These are phyloP conservation scores for Drosophila parthenogenetica DNA, from an alignment of 2,888 invertebrate genomes.

Conservation along the genomic window DNA sequence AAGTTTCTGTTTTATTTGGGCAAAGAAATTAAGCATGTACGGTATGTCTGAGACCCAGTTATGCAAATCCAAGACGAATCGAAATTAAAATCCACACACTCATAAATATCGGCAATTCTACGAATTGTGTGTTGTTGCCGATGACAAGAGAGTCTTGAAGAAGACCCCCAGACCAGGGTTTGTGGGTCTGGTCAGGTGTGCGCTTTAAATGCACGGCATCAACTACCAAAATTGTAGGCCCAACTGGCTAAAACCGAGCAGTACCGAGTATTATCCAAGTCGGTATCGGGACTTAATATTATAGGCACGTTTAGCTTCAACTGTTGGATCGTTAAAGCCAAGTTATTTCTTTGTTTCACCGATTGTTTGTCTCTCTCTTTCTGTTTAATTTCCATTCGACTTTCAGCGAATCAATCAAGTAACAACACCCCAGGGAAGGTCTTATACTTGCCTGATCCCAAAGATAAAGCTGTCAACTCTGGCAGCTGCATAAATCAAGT, in stretches of 20 bases:
- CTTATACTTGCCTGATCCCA: slow-evolving; percentile 67
- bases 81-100: slow-evolving; percentile 40
- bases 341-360: slow-evolving; percentile 55
- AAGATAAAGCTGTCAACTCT: slow-evolving; percentile 65
- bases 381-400: slow-evolving; percentile 68
- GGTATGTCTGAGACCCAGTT: slow-evolving; percentile 82
- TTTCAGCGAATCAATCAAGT: slow-evolving; percentile 68
- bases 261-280: slow-evolving; percentile 48
- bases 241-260: slow-evolving; percentile 38
- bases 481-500: slow-evolving; percentile 68
- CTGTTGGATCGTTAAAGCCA: slow-evolving; percentile 70
- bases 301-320: slow-evolving; percentile 55
- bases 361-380: slow-evolving; percentile 10
- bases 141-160: slow-evolving; percentile 16
- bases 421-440: slow-evolving; percentile 52
- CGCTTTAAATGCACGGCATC: slow-evolving; percentile 72
- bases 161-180: slow-evolving; percentile 37
- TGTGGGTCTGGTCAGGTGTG: slow-evolving; percentile 60
- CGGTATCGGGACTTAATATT: slow-evolving; percentile 44
- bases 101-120: slow-evolving; percentile 79
- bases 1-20: slow-evolving; percentile 54
- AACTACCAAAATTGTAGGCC: slow-evolving; percentile 72
- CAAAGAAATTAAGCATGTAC: slow-evolving; percentile 71
- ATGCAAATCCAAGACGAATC: slow-evolving; percentile 77
- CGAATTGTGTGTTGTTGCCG: slow-evolving; percentile 54